phyloP scores from a whole-genome alignment of 2,113 vertebrate genomes.

The Propithecus coquereli region DNA sequence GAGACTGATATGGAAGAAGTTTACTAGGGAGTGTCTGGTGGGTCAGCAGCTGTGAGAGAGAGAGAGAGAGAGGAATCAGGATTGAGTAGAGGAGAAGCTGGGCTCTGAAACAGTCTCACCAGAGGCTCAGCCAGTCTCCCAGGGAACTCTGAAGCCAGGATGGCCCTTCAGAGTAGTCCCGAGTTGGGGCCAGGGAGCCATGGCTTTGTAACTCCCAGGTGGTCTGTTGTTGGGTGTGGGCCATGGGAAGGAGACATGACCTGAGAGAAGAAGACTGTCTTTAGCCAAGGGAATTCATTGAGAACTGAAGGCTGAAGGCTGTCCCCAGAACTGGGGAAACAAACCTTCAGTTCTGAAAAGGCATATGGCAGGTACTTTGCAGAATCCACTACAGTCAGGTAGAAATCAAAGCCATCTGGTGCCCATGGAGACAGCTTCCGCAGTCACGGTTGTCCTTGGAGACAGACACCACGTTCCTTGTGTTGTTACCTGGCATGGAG shows the following conservation, averaged over 20 bases:
- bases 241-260: neutral
- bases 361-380: neutral
- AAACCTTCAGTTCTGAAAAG: neutral
- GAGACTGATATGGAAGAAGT: neutral
- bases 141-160: neutral
- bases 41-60: accelerated
- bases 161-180: neutral
- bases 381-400: neutral
- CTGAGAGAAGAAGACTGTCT: neutral
- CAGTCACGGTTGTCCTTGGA: neutral
- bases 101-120: neutral
- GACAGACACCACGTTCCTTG: neutral
- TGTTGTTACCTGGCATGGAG: neutral
- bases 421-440: neutral
- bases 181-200: neutral
- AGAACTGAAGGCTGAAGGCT: neutral
- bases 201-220: too few relatives aligned
- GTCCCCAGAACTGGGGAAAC: neutral
- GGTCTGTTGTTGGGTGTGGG: neutral
- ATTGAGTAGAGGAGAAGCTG: neutral
- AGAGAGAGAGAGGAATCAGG: neutral
- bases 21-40: neutral
- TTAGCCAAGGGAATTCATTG: neutral
- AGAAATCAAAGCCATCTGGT: neutral
- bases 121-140: neutral